Evolutionary conservation across 2,888 invertebrate species (phyloP).

Genomic region (Hesperia comma): DNA sequence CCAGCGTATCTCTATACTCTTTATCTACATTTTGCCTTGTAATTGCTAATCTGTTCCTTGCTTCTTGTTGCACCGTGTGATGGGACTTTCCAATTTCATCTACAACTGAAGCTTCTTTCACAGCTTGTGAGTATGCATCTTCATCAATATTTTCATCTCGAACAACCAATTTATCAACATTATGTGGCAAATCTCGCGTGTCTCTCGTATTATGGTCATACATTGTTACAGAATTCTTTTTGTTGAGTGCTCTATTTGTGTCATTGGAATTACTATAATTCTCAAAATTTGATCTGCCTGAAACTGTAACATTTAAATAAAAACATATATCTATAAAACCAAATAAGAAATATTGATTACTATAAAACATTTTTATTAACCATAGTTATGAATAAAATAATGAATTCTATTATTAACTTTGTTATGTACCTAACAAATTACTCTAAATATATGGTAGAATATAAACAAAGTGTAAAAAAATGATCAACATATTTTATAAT

Average conservation of each 20-base stretch:
- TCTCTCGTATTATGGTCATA: conserved; percentile 72
- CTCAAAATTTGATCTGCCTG: conserved; percentile 49
- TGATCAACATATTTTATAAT: too few relatives aligned
- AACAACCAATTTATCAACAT: conserved; percentile 56
- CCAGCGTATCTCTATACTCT: conserved; percentile 74
- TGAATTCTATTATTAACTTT: too few relatives aligned
- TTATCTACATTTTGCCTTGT: conserved; percentile 87
- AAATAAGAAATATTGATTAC: too few relatives aligned
- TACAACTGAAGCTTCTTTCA: conserved; percentile 55
- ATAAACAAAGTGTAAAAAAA: not conserved
- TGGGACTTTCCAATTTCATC: conserved; percentile 48
- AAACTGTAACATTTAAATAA: conserved; percentile 43
- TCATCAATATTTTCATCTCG: conserved; percentile 60
- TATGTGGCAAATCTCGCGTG: conserved; percentile 54
- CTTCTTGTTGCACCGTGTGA: conserved; percentile 57
- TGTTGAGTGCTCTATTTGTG: conserved; percentile 45
- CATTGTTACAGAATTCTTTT: conserved; percentile 61
- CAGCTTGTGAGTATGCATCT: conserved; percentile 72
- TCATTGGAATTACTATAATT: conserved; percentile 48
- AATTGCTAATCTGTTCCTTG: conserved; percentile 68
- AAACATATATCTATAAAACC: not conserved
- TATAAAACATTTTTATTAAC: too few relatives aligned
- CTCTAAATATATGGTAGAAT: too few relatives aligned
- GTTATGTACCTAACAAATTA: too few relatives aligned
- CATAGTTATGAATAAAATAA: too few relatives aligned